phyloP scores from a whole-genome alignment of 2,113 vertebrate genomes.

The Cephalopholis sonnerati region DNA sequence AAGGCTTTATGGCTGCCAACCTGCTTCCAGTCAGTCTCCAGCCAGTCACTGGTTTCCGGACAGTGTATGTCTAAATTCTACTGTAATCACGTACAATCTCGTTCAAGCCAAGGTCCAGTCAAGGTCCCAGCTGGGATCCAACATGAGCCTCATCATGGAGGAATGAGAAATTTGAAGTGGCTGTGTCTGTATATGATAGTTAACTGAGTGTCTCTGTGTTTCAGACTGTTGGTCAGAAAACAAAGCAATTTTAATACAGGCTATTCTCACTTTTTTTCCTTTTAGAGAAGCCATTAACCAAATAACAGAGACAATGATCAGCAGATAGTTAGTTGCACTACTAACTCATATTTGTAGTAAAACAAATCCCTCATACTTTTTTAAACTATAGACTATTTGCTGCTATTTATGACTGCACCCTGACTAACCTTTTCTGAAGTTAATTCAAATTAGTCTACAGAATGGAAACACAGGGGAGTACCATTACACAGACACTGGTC shows the following conservation, averaged over 20 bases:
- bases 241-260: too few species aligned
- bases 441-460: conserved; percentile 47
- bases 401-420: neutral
- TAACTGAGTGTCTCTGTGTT: neutral
- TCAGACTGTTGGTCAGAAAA: neutral
- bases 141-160: too few species aligned
- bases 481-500: conserved; percentile 61
- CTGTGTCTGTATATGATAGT: neutral
- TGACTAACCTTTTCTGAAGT: conserved; percentile 13
- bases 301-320: neutral
- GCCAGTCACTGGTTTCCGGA: too few species aligned
- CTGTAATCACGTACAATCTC: too few species aligned
- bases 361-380: neutral
- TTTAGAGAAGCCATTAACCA: neutral
- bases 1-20: too few species aligned
- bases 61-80: too few species aligned
- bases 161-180: too few species aligned
- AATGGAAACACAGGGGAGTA: conserved; percentile 60
- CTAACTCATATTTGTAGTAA: neutral
- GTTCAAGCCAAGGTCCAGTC: too few species aligned
- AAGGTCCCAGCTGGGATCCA: too few species aligned
- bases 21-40: too few species aligned
- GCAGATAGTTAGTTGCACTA: neutral
- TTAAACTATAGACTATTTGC: neutral
- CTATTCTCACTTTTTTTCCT: too few species aligned